Conservation (phyloP, 1,140 invertebrate species). For the Lordiphosa collinella region DNA sequence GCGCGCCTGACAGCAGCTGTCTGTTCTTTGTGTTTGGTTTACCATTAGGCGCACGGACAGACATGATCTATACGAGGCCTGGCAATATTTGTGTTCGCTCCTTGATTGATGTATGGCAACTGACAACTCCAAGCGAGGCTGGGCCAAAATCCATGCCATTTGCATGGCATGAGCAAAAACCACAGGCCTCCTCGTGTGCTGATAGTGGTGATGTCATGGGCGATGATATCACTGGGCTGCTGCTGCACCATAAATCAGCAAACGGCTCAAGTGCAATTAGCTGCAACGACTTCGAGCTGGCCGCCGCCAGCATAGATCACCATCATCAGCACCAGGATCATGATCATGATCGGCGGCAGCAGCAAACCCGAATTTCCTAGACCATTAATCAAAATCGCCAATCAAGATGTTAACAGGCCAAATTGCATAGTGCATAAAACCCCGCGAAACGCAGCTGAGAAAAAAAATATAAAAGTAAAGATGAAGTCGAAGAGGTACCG, state of each 20-base stretch:
- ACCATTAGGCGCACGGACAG: not conserved
- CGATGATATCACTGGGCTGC: slow-evolving; percentile 9
- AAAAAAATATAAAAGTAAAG: too few species aligned
- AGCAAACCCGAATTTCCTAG: slow-evolving; percentile 9
- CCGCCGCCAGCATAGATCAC: slow-evolving; percentile 5
- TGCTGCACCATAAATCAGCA: slow-evolving; percentile 7
- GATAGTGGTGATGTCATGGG: slow-evolving; percentile 9
- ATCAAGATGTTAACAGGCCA: slow-evolving; percentile 52
- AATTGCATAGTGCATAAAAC: slow-evolving; percentile 41
- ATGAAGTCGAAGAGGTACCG: too few species aligned
- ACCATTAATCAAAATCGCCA: slow-evolving; percentile 49
- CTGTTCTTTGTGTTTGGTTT: not conserved
- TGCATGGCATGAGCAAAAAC: slow-evolving; percentile 8
- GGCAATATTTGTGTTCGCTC: not conserved
- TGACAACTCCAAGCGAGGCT: not conserved
- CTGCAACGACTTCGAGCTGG: not conserved
- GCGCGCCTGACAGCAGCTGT: too few species aligned
- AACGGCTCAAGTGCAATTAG: slow-evolving; percentile 1
- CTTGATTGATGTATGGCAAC: slow-evolving; percentile 8
- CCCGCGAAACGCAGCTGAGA: too few species aligned
- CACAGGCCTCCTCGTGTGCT: not conserved
- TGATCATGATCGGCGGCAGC: slow-evolving; percentile 6
- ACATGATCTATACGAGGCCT: slow-evolving; percentile 3
- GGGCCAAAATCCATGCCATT: slow-evolving; percentile 6
- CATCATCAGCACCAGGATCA: slow-evolving; percentile 3